These are phyloP conservation scores for Eristalis tenax DNA, from an alignment of 2,888 invertebrate genomes.

Conservation along the genomic window DNA sequence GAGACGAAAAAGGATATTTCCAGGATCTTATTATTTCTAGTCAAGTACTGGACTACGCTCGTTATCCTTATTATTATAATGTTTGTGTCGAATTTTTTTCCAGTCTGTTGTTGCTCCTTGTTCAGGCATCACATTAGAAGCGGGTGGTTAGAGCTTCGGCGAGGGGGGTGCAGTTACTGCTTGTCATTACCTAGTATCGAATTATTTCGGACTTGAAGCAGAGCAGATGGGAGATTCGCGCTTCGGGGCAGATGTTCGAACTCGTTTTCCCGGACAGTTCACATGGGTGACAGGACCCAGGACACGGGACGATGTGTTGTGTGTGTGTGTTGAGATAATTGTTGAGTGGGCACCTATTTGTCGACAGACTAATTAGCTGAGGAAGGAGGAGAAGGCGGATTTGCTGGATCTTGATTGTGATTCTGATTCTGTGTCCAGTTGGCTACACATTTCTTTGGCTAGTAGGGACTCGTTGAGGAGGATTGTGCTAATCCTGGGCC, in stretches of 20 bases:
- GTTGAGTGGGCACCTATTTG: background rate
- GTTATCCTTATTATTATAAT: slow-evolving; percentile 44
- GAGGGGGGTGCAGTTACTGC: background rate
- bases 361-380: background rate
- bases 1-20: slow-evolving; percentile 63
- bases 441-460: too few species aligned
- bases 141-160: background rate
- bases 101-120: background rate
- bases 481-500: too few species aligned
- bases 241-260: background rate
- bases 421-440: too few species aligned
- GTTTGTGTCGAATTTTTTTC: slow-evolving; percentile 37
- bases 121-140: background rate
- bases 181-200: slow-evolving; percentile 32
- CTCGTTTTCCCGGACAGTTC: too few species aligned
- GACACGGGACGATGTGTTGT: background rate
- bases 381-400: too few species aligned
- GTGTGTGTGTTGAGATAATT: background rate
- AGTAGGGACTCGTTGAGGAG: too few species aligned
- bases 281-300: background rate
- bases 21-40: slow-evolving; percentile 65
- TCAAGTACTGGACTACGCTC: slow-evolving; percentile 42
- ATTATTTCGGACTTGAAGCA: background rate
- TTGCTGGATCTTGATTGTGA: background rate
- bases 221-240: background rate